Base-by-base conservation (phyloP, 2,797 vertebrate genomes). In the Echeneis naucrates region DNA sequence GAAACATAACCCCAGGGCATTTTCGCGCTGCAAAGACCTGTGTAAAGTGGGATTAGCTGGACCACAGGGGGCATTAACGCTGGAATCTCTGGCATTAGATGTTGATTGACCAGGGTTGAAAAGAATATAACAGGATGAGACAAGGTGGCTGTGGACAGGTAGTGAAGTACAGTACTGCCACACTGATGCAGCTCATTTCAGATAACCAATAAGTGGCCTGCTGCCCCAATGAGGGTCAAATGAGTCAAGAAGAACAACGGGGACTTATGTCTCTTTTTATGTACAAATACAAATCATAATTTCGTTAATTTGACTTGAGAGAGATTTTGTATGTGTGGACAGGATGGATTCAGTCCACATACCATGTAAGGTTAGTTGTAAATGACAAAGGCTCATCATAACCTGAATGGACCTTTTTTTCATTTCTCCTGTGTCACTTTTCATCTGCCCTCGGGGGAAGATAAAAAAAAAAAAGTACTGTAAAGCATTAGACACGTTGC, bases 41-140 rank as follows among this genome's bases (percentile, higher is more conserved):
- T 70, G 78, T 78, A 87, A 83, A 80, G 73, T 77, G 67, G 85
- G 75, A 87, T 88, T 62, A 84, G 66, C 61, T 72, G 52, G 45
- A 77, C 71, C 77, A 64, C 68, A 51, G 59, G 80, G 70, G 72
- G 63, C 59, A 72, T 74, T 77, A 77, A 57, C 44, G 13, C 32
- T 0, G 42, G 53, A 80, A 60, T 67, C 23, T 70, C 61, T 60
- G 66, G 50, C 45, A 4, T 72, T 68, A 74, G 56, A 17, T 47
- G 78, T 48, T 70, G 57, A 66, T 63, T 85, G 63, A 80, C 59
- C 56, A 19, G 37, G 26, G 44, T 66, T 66, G 76, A 69, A 2
- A 40, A 55, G 64, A 75, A 48, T 68, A 67, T 71, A 63, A 72
- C 7, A 12, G 8, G 52, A 61, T 52, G 44, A 71, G 32, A 68